Evolutionary conservation across 2,888 invertebrate species (phyloP).

Genomic region (Scelioninae gen. 2): DNA sequence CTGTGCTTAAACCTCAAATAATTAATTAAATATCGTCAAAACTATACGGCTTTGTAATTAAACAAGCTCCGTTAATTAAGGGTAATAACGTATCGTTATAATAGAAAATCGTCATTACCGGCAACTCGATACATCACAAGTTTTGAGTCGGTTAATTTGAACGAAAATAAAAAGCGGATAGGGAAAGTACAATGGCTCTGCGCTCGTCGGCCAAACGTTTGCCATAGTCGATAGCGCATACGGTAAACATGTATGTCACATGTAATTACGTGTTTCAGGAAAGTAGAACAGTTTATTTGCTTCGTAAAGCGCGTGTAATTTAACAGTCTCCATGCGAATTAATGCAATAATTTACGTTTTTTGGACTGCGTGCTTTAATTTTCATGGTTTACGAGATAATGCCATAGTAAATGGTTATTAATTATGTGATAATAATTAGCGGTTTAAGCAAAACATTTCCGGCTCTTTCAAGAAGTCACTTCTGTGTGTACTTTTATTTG

Average conservation of each 20-base stretch:
- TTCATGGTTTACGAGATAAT: constrained; percentile 22
- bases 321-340: constrained; percentile 28
- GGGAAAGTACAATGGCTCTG: constrained; percentile 53
- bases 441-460: constrained; percentile 5
- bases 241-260: constrained; percentile 66
- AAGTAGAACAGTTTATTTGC: constrained; percentile 67
- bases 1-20: no score
- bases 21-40: no score
- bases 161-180: constrained; percentile 39
- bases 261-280: constrained; percentile 65
- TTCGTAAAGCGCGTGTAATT: constrained; percentile 52
- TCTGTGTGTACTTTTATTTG: no score
- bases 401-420: background rate
- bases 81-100: background rate
- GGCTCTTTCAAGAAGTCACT: no score
- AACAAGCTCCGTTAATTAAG: background rate
- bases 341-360: constrained; percentile 36
- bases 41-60: no score
- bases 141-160: constrained; percentile 5
- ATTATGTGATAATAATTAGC: background rate
- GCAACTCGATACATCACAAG: background rate
- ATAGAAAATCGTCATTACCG: background rate
- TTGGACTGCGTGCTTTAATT: constrained; percentile 23
- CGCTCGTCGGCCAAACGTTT: constrained; percentile 41
- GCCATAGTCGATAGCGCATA: constrained; percentile 59